These are phyloP conservation scores for Peromyscus californicus DNA, from an alignment of 2,113 vertebrate genomes.

Conservation along the genomic window DNA sequence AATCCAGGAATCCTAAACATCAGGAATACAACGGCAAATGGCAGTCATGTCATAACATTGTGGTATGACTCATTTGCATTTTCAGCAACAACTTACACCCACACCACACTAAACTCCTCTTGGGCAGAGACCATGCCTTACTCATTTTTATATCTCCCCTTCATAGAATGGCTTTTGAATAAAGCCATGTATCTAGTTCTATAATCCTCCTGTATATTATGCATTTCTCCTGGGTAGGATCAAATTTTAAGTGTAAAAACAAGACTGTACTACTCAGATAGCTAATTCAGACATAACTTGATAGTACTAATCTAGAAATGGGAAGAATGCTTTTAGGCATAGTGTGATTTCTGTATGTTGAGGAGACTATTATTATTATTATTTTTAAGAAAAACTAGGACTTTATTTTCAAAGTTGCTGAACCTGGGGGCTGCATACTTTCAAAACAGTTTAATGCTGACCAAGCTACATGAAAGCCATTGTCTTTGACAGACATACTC, in stretches of 20 bases:
- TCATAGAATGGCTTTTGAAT: background rate
- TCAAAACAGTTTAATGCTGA: background rate
- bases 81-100: background rate
- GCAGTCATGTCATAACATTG: background rate
- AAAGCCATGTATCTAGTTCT: background rate
- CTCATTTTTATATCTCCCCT: background rate
- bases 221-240: background rate
- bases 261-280: constrained; percentile 9
- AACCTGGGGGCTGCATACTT: background rate
- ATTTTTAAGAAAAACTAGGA: background rate
- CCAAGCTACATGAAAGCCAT: background rate
- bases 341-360: constrained; percentile 32
- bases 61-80: background rate
- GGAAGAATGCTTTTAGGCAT: background rate
- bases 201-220: background rate
- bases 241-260: constrained; percentile 40
- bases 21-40: background rate
- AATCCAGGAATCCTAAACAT: background rate
- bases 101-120: background rate
- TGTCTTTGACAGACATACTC: background rate
- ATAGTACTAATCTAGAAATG: background rate
- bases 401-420: background rate
- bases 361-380: background rate
- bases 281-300: background rate
- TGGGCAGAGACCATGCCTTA: background rate